Conservation (phyloP, 2,113 vertebrate species). For the Zapornia atra region DNA sequence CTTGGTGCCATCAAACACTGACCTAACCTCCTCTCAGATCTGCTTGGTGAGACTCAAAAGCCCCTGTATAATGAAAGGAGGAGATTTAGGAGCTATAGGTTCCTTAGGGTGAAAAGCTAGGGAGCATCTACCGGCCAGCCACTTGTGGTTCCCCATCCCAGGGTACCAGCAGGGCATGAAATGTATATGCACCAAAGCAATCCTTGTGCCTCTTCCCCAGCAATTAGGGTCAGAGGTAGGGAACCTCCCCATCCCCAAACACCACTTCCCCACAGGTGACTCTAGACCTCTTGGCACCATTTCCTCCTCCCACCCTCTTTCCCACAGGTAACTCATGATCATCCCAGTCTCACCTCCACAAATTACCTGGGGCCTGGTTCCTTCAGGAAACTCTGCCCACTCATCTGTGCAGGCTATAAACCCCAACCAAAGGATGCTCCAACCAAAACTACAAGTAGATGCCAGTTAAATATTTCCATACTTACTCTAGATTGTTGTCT, state of each 20-base stretch:
- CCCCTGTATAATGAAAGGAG: background rate
- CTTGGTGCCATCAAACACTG: background rate
- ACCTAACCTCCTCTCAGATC: background rate
- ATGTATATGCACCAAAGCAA: background rate
- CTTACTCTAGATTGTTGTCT: slow-evolving; percentile 20
- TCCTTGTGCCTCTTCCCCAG: background rate
- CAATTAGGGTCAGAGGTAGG: background rate
- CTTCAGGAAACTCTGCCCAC: slow-evolving; percentile 14
- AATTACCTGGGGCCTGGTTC: background rate
- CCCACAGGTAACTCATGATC: background rate
- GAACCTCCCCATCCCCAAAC: background rate
- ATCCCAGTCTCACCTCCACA: background rate
- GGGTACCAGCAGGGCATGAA: background rate
- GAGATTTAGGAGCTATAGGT: background rate
- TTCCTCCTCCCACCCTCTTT: background rate
- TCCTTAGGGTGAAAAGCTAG: background rate
- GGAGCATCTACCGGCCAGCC: background rate
- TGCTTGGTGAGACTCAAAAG: background rate
- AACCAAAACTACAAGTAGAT: slow-evolving; percentile 10
- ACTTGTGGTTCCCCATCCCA: background rate
- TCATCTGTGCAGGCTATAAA: background rate
- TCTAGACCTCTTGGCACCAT: background rate
- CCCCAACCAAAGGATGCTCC: slow-evolving; percentile 8
- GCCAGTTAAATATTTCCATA: slow-evolving; percentile 8
- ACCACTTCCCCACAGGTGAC: background rate